A percentile compares a stretch with the other conserved stretches of the same genome.
Conservation (phyloP, 2,797 vertebrate species). For the Ptychobarbus kaznakovi region DNA sequence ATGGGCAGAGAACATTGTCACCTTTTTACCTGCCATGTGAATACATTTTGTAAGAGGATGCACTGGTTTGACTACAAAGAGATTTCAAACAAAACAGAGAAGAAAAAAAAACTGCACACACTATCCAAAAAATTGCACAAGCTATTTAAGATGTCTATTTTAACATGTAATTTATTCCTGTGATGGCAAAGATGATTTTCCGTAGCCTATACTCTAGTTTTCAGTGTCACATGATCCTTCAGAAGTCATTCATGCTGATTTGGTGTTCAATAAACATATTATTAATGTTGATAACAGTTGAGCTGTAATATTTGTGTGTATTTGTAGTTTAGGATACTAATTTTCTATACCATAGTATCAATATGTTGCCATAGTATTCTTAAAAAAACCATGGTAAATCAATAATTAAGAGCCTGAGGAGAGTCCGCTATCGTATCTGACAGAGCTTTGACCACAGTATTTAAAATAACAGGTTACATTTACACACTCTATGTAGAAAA, state of each 20-base stretch:
- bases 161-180: background rate
- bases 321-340: background rate
- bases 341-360: background rate
- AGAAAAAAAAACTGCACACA: background rate
- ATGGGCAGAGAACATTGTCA: background rate
- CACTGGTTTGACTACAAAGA: background rate
- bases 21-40: background rate
- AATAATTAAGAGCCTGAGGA: background rate
- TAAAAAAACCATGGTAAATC: background rate
- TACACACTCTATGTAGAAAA: background rate
- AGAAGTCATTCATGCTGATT: background rate
- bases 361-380: background rate
- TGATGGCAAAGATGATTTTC: background rate
- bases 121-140: background rate
- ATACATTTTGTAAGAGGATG: background rate
- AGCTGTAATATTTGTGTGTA: background rate
- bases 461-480: background rate
- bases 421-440: background rate
- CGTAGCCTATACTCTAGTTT: background rate
- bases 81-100: background rate
- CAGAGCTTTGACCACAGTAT: background rate
- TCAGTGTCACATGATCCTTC: background rate
- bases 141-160: background rate
- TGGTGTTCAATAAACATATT: background rate
- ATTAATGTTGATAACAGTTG: background rate